Conservation (phyloP, 53 echinoderm and acorn worm genomes). For the Actinopyga echinites region DNA sequence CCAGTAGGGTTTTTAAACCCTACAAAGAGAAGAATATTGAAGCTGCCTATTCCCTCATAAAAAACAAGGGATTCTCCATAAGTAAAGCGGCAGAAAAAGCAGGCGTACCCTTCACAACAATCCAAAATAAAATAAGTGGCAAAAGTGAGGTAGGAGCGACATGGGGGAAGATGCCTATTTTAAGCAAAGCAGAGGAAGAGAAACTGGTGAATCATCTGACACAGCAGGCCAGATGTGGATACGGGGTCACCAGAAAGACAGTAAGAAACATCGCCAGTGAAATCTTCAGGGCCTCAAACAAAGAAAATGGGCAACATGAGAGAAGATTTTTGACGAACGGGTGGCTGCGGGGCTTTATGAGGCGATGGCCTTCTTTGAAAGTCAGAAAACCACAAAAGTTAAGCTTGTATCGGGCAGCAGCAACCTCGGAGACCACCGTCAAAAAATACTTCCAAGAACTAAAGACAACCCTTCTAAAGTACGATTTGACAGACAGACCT, state of each 20-base stretch:
- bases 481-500: slow-evolving; percentile 5
- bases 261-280: neutral
- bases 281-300: neutral
- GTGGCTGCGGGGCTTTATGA: slow-evolving; percentile 24
- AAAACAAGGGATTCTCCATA: neutral
- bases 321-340: neutral
- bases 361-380: slow-evolving; percentile 35
- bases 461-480: neutral
- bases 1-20: too few relatives aligned
- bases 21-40: too few relatives aligned
- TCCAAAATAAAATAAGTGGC: neutral
- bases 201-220: neutral
- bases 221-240: neutral
- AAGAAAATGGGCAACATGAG: neutral
- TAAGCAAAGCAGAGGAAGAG: neutral
- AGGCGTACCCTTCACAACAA: neutral
- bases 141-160: neutral
- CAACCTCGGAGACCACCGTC: slow-evolving; percentile 20
- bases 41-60: neutral
- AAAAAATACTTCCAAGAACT: slow-evolving; percentile 19
- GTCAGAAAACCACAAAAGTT: slow-evolving; percentile 2
- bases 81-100: neutral
- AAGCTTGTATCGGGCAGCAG: neutral
- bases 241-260: neutral
- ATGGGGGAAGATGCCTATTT: neutral